A percentile compares a stretch with the other conserved stretches of the same genome.
These are phyloP conservation scores for Podarcis raffonei DNA, from an alignment of 2,113 vertebrate species.

Conservation along the genomic window DNA sequence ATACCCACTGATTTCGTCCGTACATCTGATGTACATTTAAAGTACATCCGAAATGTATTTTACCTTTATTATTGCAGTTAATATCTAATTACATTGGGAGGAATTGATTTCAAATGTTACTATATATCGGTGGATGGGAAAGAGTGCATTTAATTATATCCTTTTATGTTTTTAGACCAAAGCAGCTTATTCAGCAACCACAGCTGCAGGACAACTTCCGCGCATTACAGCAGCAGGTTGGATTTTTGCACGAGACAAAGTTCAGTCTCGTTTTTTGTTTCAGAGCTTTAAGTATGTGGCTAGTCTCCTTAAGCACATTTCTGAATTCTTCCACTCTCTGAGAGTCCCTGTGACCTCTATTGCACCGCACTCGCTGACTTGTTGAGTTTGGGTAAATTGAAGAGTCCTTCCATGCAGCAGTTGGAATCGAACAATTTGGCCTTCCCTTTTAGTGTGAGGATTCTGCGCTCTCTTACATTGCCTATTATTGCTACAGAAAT, in stretches of 20 bases:
- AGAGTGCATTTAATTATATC: neutral
- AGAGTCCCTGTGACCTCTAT: neutral
- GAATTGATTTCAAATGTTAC: neutral
- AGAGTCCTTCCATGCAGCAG: neutral
- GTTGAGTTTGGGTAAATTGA: neutral
- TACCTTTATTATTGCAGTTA: neutral
- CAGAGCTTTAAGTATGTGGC: neutral
- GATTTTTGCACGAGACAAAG: neutral
- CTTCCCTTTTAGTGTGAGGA: neutral
- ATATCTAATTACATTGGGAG: neutral
- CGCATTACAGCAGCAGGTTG: neutral
- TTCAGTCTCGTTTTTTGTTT: too few relatives aligned
- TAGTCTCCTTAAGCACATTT: neutral
- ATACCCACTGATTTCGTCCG: neutral
- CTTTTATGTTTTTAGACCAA: too few relatives aligned
- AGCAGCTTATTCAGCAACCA: neutral
- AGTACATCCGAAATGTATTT: neutral
- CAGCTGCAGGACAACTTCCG: neutral
- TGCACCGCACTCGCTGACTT: neutral
- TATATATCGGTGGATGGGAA: neutral
- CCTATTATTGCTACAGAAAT: too few relatives aligned
- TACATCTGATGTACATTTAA: neutral
- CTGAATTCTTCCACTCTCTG: neutral
- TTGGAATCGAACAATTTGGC: neutral
- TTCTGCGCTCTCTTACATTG: too few relatives aligned